These are phyloP conservation scores for Oligia fasciuncula DNA, from an alignment of 2,888 invertebrate species.

Conservation along the genomic window DNA sequence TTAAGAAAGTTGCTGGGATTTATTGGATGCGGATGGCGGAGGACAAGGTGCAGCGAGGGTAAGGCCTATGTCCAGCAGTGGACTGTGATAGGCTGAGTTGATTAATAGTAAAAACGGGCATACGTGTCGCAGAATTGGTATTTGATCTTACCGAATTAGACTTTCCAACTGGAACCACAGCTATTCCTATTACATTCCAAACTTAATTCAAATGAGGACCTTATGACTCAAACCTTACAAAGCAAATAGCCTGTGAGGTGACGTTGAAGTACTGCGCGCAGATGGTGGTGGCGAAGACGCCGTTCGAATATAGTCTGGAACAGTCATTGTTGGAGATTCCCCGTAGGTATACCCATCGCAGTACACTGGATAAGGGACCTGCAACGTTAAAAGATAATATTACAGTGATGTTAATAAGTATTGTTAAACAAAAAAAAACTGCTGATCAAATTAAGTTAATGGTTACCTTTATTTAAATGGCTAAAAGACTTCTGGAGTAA, in stretches of 20 bases:
- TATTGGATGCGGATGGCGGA: too few relatives aligned
- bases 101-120: too few relatives aligned
- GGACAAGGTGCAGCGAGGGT: too few relatives aligned
- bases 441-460: too few relatives aligned
- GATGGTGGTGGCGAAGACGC: slow-evolving; percentile 74
- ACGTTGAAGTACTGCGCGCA: slow-evolving; percentile 82
- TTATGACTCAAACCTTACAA: slow-evolving; percentile 65
- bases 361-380: slow-evolving; percentile 72
- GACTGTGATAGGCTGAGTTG: too few relatives aligned
- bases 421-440: too few relatives aligned
- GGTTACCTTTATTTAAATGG: too few relatives aligned
- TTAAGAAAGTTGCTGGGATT: too few relatives aligned
- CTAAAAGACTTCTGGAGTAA: too few relatives aligned
- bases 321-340: slow-evolving; percentile 75
- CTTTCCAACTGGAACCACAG: not conserved
- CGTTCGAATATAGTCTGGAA: slow-evolving; percentile 66
- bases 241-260: slow-evolving; percentile 83
- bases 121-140: not conserved
- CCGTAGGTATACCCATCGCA: slow-evolving; percentile 83
- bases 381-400: not conserved
- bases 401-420: not conserved
- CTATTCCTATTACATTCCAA: not conserved
- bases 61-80: too few relatives aligned
- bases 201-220: not conserved
- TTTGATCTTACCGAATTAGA: not conserved